phyloP scores from a whole-genome alignment of 1,140 invertebrate genomes.

The Diprion similis region DNA sequence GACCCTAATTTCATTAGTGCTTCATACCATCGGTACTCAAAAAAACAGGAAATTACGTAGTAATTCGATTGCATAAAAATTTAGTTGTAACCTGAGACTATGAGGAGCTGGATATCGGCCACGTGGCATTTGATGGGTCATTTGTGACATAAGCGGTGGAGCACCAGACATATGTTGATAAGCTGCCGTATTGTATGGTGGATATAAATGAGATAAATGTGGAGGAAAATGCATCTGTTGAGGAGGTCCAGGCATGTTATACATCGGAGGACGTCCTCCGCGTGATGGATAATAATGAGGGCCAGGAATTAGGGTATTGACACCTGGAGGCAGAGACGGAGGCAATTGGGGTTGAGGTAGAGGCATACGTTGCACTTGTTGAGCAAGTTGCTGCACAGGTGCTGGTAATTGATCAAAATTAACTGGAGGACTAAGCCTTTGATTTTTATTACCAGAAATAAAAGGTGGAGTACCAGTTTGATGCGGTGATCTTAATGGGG shows the following conservation, averaged over 20 bases:
- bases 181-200: conserved; percentile 44
- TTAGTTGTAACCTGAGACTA: conserved; percentile 43
- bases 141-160: conserved; percentile 59
- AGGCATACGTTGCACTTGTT: conserved; percentile 61
- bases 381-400: conserved; percentile 62
- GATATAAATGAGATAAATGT: conserved; percentile 45
- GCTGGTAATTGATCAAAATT: conserved; percentile 59
- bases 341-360: conserved; percentile 53
- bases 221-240: conserved; percentile 52
- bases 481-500: conserved; percentile 46
- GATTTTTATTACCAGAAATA: conserved; percentile 17
- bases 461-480: conserved; percentile 47
- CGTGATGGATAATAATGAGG: conserved; percentile 49
- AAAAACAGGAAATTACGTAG: too few species aligned
- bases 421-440: conserved; percentile 49
- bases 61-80: conserved; percentile 22
- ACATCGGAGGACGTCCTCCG: conserved; percentile 52
- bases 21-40: too few species aligned
- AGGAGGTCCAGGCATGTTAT: conserved; percentile 49
- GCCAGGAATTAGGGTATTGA: conserved; percentile 51
- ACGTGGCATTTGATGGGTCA: conserved; percentile 56
- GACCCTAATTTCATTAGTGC: too few species aligned
- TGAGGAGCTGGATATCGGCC: conserved; percentile 55
- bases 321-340: conserved; percentile 49
- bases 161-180: conserved; percentile 51